Evolutionary conservation across 2,797 vertebrate species (phyloP).

Genomic region (Staurois parvus): DNA sequence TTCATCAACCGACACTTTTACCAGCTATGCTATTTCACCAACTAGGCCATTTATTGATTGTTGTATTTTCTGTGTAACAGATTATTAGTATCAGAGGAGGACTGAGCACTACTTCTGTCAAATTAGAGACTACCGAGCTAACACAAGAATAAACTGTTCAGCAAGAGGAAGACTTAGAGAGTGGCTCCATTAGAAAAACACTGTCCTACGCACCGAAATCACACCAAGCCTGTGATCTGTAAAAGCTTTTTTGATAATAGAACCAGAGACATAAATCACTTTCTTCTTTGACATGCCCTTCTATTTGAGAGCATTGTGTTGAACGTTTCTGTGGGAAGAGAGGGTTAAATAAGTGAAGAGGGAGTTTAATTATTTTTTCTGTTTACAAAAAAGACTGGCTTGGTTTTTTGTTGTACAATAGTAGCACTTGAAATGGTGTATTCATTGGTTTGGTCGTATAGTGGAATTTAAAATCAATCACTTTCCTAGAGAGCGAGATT

Average conservation of each 20-base stretch:
- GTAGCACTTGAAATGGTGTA: neutral
- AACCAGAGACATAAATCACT: constrained; percentile 27
- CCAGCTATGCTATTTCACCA: constrained; percentile 48
- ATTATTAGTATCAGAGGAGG: constrained; percentile 53
- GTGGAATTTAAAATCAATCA: neutral
- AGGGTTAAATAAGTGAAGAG: neutral
- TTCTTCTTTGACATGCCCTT: neutral
- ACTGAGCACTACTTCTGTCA: constrained; percentile 12
- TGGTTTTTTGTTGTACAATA: neutral
- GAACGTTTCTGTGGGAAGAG: neutral
- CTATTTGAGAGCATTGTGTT: neutral
- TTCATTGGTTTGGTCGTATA: neutral
- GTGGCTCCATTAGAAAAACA: constrained; percentile 16
- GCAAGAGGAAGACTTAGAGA: neutral
- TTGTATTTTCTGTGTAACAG: constrained; percentile 57
- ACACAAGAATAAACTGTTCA: constrained; percentile 27
- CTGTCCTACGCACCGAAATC: neutral
- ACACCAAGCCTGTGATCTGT: neutral
- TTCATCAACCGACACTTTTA: constrained; percentile 12
- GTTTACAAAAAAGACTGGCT: neutral
- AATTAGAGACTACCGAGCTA: constrained; percentile 30
- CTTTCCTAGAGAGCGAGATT: neutral
- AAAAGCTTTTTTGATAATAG: constrained; percentile 26
- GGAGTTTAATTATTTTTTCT: neutral
- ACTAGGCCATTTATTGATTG: constrained; percentile 44